Evolutionary conservation across 2,888 invertebrate species (phyloP).

Genomic region (Acleris cristana): DNA sequence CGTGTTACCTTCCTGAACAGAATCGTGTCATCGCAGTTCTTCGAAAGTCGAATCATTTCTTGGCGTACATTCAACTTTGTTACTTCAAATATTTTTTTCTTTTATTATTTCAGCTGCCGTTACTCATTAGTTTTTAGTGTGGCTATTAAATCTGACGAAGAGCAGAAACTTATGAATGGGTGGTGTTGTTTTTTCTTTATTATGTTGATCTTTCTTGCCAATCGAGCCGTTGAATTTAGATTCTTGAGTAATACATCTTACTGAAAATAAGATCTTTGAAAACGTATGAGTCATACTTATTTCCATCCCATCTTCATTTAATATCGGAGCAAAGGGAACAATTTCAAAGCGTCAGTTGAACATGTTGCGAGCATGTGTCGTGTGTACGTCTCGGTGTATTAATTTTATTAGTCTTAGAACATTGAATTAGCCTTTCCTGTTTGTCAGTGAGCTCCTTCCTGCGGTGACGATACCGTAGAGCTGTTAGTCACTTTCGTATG

Average conservation of each 20-base stretch:
- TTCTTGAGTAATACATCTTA: background rate
- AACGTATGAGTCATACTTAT: background rate
- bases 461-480: constrained; percentile 26
- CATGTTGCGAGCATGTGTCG: constrained; percentile 1
- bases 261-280: too few relatives aligned
- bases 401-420: constrained; percentile 39
- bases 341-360: background rate
- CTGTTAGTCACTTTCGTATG: constrained; percentile 34
- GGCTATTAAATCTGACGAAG: constrained; percentile 16
- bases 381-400: background rate
- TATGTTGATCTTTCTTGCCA: too few relatives aligned
- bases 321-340: background rate
- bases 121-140: constrained; percentile 25
- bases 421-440: constrained; percentile 50
- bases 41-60: constrained; percentile 46
- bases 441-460: constrained; percentile 45
- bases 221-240: too few relatives aligned
- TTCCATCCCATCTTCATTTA: background rate
- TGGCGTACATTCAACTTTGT: constrained; percentile 46
- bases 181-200: background rate
- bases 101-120: constrained; percentile 36
- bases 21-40: constrained; percentile 33
- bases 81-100: constrained; percentile 31
- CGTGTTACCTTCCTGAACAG: background rate
- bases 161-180: constrained; percentile 13